Base-by-base conservation (phyloP, 2,888 invertebrate species). In the Drosophila siamana region DNA sequence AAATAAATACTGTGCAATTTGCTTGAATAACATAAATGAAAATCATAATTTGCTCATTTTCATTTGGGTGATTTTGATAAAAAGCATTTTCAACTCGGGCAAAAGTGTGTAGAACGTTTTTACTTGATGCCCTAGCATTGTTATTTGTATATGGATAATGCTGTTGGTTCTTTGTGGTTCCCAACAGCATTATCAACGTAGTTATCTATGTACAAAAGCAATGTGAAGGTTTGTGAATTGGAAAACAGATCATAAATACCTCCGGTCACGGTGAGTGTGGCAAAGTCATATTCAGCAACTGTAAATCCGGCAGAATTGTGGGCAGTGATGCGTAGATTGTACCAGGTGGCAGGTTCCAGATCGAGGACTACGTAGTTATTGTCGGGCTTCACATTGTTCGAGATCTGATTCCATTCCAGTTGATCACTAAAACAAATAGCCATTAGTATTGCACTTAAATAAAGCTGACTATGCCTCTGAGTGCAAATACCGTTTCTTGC, bases 291-390 rank as follows among this genome's bases (percentile, higher is more conserved):
- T 93, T 98, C 97, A 64, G 98, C 98, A 52, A 98, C 98, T 40
- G 97, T 97, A 88, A 98, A 98, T 52, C 98, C 99, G 68, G 98
- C 98, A 87, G 98, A 98, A 92, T 98, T 98, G 93, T 98, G 97
- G 4, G 97, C 97, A 2, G 97, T 98, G 40, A 98, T 97, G 70
- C 97, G 94, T 74, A 98, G 94, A 87, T 97, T 96, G 91, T 98
- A 98, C 97, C 98, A 98, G 11, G 96, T 97, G 16, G 98, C 98
- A 0, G 98, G 97, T 88, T 97, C 97, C 84, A 98, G 93, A 91
- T 98, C 98, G 92, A 97, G 93, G 7, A 98, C 96, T 13, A 97
- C 96, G 89, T 97, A 98, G 92, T 97, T 97, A 74, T 97, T 97
- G 64, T 96, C 96, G 8, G 97, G 96, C 92, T 97, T 97, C 0